phyloP scores from a whole-genome alignment of 2,113 vertebrate genomes.

The Tiliqua scincoides region DNA sequence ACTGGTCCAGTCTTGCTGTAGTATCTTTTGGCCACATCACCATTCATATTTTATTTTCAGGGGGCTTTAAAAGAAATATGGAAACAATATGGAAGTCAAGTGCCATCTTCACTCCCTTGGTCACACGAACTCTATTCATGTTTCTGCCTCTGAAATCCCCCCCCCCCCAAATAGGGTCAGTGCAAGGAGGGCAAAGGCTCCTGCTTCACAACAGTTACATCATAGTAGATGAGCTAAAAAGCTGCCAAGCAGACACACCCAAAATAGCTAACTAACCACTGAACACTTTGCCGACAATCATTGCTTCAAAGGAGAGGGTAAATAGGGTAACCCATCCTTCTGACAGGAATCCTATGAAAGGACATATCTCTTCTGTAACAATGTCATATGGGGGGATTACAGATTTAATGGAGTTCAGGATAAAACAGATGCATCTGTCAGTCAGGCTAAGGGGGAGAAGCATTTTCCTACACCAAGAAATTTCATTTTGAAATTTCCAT shows the following conservation, averaged over 20 bases:
- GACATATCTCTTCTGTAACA: slow-evolving; percentile 57
- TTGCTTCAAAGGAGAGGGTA: slow-evolving; percentile 48
- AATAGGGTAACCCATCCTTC: slow-evolving; percentile 45
- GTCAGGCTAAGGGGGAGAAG: slow-evolving; percentile 22
- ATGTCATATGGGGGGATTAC: slow-evolving; percentile 62
- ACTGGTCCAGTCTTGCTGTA: no score
- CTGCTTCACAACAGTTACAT: neutral
- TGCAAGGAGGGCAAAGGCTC: neutral
- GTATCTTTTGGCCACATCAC: no score
- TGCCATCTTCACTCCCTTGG: neutral
- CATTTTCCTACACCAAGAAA: slow-evolving; percentile 47
- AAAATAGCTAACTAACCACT: slow-evolving; percentile 40
- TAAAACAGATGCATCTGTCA: slow-evolving; percentile 60
- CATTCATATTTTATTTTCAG: neutral
- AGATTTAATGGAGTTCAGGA: slow-evolving; percentile 54
- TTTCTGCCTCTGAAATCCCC: neutral
- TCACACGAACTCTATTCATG: neutral
- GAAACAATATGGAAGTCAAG: neutral
- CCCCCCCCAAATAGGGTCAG: neutral
- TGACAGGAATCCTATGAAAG: slow-evolving; percentile 61
- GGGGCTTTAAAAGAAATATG: neutral
- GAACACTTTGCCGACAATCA: slow-evolving; percentile 49
- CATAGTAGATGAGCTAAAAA: neutral
- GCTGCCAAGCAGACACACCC: neutral
- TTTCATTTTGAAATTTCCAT: slow-evolving; percentile 64